A percentile compares a stretch with the other conserved stretches of the same genome.
Evolutionary conservation across 2,797 vertebrate genomes (phyloP).

Genomic region (Vireo griseus): DNA sequence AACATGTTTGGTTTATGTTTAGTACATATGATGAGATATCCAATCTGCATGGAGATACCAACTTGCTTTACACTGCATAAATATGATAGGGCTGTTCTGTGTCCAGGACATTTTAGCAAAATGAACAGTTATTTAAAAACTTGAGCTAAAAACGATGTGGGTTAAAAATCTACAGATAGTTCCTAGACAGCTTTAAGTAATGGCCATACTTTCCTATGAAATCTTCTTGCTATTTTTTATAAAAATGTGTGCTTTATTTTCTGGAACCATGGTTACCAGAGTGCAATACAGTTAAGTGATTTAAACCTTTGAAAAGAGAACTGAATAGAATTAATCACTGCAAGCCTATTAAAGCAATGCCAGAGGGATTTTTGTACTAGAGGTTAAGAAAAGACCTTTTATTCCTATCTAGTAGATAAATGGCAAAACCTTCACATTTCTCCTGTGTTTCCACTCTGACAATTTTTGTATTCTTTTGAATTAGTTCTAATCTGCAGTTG

Average conservation of each 20-base stretch:
- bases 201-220: not conserved
- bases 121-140: not conserved
- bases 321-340: conserved; percentile 27
- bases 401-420: conserved; percentile 24
- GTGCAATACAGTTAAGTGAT: not conserved
- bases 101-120: not conserved
- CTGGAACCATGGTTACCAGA: conserved; percentile 7
- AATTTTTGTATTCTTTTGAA: not conserved
- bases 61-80: not conserved
- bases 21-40: not conserved
- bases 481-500: not conserved
- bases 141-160: not conserved
- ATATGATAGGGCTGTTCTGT: not conserved
- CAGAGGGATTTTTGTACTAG: conserved; percentile 21
- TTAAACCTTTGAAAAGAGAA: conserved; percentile 25
- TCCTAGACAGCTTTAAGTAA: not conserved
- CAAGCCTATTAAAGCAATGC: conserved; percentile 9
- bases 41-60: not conserved
- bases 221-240: not conserved
- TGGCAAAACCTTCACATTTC: not conserved
- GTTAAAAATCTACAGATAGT: not conserved
- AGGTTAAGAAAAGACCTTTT: conserved; percentile 54
- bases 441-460: not conserved
- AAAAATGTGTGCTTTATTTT: not conserved
- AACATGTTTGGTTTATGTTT: not conserved